These are phyloP conservation scores for Entelurus aequoreus DNA, from an alignment of 2,113 vertebrate genomes.

Conservation along the genomic window DNA sequence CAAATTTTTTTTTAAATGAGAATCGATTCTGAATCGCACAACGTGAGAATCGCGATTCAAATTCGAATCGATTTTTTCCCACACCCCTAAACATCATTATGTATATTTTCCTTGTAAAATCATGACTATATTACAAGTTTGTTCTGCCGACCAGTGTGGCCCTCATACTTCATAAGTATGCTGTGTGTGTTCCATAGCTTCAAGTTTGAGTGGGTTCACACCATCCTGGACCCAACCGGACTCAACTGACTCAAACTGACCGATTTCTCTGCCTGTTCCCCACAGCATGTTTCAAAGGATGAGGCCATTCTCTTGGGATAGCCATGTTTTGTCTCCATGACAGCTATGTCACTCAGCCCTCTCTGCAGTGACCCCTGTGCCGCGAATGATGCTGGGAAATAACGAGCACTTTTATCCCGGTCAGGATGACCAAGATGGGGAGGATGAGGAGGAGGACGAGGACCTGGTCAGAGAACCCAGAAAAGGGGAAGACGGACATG, in stretches of 20 bases:
- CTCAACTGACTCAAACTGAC: slow-evolving; percentile 40
- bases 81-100: too few species aligned
- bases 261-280: slow-evolving; percentile 51
- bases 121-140: too few species aligned
- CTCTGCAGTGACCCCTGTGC: slow-evolving; percentile 79
- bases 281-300: slow-evolving; percentile 56
- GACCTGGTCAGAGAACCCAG: slow-evolving; percentile 61
- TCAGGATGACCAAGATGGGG: slow-evolving; percentile 74
- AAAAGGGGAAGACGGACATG: slow-evolving; percentile 38
- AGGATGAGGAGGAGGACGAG: slow-evolving; percentile 83
- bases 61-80: too few species aligned
- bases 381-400: slow-evolving; percentile 80
- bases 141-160: too few species aligned
- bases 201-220: slow-evolving; percentile 18
- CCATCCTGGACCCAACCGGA: slow-evolving; percentile 8
- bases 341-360: slow-evolving; percentile 79
- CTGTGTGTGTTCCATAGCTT: background rate
- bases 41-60: too few species aligned
- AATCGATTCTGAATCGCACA: too few species aligned
- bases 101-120: too few species aligned
- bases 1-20: too few species aligned
- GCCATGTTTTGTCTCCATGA: slow-evolving; percentile 76
- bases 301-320: slow-evolving; percentile 68
- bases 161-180: background rate
- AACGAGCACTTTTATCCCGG: slow-evolving; percentile 73